phyloP scores from a whole-genome alignment of 2,888 invertebrate species.

The Drosophila maculinotata region DNA sequence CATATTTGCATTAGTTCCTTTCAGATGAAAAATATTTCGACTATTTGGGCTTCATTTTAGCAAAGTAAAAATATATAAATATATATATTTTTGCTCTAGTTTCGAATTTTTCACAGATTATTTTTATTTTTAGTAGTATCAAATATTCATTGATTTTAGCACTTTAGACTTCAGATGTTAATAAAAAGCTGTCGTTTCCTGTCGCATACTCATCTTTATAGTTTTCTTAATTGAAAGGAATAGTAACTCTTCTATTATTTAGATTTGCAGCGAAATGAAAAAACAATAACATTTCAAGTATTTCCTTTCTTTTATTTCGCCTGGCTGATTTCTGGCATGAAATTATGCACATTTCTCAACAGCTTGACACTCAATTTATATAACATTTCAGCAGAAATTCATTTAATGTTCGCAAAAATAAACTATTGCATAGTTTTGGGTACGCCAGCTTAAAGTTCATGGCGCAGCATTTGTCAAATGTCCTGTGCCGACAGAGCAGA shows the following conservation, averaged over 20 bases:
- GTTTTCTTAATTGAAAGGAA: neutral
- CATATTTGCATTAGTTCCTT: too few relatives aligned
- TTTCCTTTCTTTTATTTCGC: neutral
- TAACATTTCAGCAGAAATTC: constrained; percentile 42
- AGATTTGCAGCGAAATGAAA: too few relatives aligned
- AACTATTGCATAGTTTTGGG: constrained; percentile 31
- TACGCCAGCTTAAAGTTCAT: constrained; percentile 41
- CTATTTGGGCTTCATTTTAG: too few relatives aligned
- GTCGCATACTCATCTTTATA: constrained; percentile 1
- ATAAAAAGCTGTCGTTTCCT: too few relatives aligned
- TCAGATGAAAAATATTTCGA: too few relatives aligned
- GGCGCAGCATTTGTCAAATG: constrained; percentile 57
- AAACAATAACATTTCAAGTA: neutral
- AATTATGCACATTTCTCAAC: constrained; percentile 18
- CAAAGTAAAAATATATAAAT: too few relatives aligned
- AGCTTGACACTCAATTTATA: constrained; percentile 33
- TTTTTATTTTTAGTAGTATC: too few relatives aligned
- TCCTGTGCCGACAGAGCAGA: constrained; percentile 24
- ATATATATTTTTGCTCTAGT: too few relatives aligned
- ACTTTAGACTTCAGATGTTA: too few relatives aligned
- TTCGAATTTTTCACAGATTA: too few relatives aligned
- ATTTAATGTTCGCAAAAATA: constrained; percentile 26
- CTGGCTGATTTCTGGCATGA: neutral
- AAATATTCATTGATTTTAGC: too few relatives aligned
- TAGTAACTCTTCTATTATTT: neutral